phyloP scores from a whole-genome alignment of 2,888 invertebrate species.

The Electrophaes corylata region DNA sequence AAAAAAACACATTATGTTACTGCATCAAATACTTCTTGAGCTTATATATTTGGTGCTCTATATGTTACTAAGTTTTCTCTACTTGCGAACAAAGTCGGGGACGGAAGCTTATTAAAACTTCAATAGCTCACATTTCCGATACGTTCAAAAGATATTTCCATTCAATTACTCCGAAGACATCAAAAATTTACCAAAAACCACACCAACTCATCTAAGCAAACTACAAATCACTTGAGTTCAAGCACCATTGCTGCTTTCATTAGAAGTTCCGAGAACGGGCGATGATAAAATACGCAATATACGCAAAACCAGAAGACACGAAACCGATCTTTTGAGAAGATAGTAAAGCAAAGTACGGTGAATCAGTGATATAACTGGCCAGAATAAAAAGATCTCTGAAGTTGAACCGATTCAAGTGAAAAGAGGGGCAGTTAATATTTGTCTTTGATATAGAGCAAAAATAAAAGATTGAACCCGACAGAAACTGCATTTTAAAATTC shows the following conservation, averaged over 20 bases:
- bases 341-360: slow-evolving; percentile 41
- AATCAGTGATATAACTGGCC: slow-evolving; percentile 51
- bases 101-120: not conserved
- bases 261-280: not conserved
- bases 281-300: slow-evolving; percentile 30
- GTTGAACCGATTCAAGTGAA: not conserved
- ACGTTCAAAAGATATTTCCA: slow-evolving; percentile 23
- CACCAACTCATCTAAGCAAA: not conserved
- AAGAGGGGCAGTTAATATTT: slow-evolving; percentile 29
- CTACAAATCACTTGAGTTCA: not conserved
- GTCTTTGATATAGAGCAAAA: slow-evolving; percentile 44
- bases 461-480: slow-evolving; percentile 42
- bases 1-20: too few relatives aligned
- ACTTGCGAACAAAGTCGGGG: not conserved
- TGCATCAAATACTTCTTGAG: too few relatives aligned
- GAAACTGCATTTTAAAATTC: slow-evolving; percentile 36
- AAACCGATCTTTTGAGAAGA: not conserved
- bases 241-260: slow-evolving; percentile 27
- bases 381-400: slow-evolving; percentile 33
- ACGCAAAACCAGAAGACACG: slow-evolving; percentile 9
- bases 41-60: too few relatives aligned
- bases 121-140: slow-evolving; percentile 2
- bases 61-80: too few relatives aligned
- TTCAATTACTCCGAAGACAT: slow-evolving; percentile 29
- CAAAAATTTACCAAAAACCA: slow-evolving; percentile 26